Evolutionary conservation across 2,797 vertebrate species (phyloP).

Genomic region (Catamblyrhynchus diadema): DNA sequence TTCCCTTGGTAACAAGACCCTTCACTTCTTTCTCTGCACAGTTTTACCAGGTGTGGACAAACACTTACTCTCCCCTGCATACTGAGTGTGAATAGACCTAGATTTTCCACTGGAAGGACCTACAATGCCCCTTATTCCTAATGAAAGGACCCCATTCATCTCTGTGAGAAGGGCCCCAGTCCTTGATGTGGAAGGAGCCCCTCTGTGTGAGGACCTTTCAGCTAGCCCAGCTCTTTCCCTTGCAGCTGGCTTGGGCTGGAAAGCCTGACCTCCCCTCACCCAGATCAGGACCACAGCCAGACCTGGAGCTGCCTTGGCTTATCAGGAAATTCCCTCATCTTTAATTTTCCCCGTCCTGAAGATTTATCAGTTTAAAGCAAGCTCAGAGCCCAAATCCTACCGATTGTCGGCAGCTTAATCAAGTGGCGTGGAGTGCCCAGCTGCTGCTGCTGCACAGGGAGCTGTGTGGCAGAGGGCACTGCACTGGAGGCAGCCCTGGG

Average conservation of each 20-base stretch:
- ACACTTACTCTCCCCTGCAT: not conserved
- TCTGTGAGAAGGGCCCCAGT: not conserved
- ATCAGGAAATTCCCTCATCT: conserved; percentile 38
- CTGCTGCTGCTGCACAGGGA: not conserved
- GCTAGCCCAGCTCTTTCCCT: not conserved
- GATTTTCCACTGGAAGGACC: not conserved
- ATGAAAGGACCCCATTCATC: not conserved
- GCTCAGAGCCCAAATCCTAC: conserved; percentile 54
- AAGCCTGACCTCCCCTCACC: conserved; percentile 22
- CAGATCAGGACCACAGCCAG: not conserved
- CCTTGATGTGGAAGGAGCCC: not conserved
- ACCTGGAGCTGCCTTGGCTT: conserved; percentile 18
- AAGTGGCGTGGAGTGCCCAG: not conserved
- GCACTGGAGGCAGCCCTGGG: not conserved
- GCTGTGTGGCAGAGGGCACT: not conserved
- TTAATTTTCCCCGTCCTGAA: conserved; percentile 53
- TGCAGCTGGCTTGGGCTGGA: not conserved
- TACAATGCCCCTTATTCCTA: not conserved
- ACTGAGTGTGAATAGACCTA: not conserved
- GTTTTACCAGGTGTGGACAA: not conserved
- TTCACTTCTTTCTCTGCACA: not conserved
- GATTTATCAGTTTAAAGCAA: conserved; percentile 52
- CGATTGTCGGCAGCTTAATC: conserved; percentile 25
- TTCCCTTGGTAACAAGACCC: not conserved
- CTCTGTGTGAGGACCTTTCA: accelerated